Conservation (phyloP, 1,140 invertebrate species). For the Calliphora vicina region DNA sequence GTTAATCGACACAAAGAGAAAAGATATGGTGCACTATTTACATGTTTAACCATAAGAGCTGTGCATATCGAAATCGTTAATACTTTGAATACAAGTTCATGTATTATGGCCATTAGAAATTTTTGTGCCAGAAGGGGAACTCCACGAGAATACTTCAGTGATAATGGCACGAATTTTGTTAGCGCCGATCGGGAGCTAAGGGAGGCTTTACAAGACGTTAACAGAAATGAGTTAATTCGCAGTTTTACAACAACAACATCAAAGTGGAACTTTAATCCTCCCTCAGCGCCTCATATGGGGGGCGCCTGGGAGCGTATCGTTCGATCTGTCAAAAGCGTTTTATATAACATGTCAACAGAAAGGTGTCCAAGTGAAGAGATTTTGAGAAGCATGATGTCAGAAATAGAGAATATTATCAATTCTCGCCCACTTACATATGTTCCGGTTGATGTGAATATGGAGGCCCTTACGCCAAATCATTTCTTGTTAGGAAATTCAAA, state of each 20-base stretch:
- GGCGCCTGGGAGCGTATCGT: constrained; percentile 50
- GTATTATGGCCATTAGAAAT: constrained; percentile 8
- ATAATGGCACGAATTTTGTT: constrained; percentile 30
- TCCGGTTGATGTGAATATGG: constrained; percentile 3
- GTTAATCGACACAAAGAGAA: constrained; percentile 51
- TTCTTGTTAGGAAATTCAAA: constrained; percentile 12
- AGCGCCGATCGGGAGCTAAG: not conserved
- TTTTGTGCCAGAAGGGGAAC: not conserved
- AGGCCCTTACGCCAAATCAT: constrained; percentile 34
- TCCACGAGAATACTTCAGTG: constrained; percentile 6
- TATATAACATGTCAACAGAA: constrained; percentile 14
- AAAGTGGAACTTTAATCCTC: constrained; percentile 49
- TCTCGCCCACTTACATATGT: constrained; percentile 11
- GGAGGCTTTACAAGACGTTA: not conserved
- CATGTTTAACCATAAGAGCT: constrained; percentile 57
- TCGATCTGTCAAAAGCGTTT: constrained; percentile 41
- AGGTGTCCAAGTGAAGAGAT: not conserved
- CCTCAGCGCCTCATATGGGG: constrained; percentile 47
- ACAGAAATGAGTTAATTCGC: not conserved
- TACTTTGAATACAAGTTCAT: constrained; percentile 50
- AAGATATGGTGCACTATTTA: constrained; percentile 60
- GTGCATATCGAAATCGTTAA: constrained; percentile 63
- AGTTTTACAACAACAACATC: not conserved
- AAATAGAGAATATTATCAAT: constrained; percentile 26
- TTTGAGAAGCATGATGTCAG: not conserved